Evolutionary conservation across 92 coral and sea anemone species (phyloP).

Genomic region (Siderastrea radians): DNA sequence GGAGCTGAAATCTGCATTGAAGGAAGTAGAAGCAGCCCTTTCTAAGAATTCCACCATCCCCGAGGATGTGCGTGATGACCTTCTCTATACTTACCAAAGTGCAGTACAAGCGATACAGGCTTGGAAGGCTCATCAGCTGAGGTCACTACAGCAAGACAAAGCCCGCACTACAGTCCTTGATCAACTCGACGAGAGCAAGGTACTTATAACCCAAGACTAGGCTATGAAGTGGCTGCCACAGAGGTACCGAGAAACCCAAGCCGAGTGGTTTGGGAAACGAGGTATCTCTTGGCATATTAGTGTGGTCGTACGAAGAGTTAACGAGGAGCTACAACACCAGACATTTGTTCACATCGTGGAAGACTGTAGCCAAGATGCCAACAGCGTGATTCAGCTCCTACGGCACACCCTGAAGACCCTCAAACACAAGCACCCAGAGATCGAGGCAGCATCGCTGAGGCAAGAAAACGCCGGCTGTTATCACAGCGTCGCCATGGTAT

Average conservation of each 20-base stretch:
- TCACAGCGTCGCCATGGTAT: constrained; percentile 50
- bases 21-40: neutral
- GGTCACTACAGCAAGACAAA: constrained; percentile 15
- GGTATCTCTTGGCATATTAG: constrained; percentile 57
- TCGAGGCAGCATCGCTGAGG: constrained; percentile 21
- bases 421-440: constrained; percentile 33
- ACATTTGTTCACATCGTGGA: constrained; percentile 42
- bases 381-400: constrained; percentile 37
- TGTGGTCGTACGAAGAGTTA: constrained; percentile 30
- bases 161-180: constrained; percentile 29
- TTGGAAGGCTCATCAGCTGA: constrained; percentile 6
- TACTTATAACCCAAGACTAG: constrained; percentile 40
- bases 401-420: constrained; percentile 47
- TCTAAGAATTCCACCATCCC: constrained; percentile 12
- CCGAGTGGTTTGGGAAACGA: constrained; percentile 52
- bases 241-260: constrained; percentile 49
- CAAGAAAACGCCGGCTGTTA: constrained; percentile 66
- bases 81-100: constrained; percentile 1
- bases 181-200: constrained; percentile 31
- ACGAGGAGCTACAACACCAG: constrained; percentile 22
- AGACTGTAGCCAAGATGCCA: constrained; percentile 37
- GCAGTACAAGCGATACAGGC: constrained; percentile 14
- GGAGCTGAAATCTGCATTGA: constrained; percentile 29
- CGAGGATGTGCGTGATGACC: constrained; percentile 15
- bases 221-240: constrained; percentile 53